phyloP scores from a whole-genome alignment of 1,140 invertebrate genomes.

The Leptonema lineaticorne region DNA sequence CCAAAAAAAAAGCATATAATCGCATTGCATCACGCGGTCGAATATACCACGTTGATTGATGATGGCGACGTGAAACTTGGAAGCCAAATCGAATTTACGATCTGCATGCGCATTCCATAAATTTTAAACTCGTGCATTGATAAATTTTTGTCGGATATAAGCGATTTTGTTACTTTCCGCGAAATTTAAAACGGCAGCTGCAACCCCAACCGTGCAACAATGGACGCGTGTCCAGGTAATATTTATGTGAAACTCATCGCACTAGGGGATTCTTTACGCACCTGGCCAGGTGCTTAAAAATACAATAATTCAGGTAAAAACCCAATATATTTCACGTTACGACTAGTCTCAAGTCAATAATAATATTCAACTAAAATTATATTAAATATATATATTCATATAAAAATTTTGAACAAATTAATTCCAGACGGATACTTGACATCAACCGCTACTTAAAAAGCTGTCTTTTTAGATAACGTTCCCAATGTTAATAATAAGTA shows the following conservation, averaged over 20 bases:
- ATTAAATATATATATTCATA: too few species aligned
- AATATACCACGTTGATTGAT: not conserved
- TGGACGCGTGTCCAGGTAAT: slow-evolving; percentile 11
- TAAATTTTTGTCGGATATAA: too few species aligned
- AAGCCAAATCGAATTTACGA: slow-evolving; percentile 1
- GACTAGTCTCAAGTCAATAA: too few species aligned
- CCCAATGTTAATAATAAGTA: not conserved
- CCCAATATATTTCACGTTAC: too few species aligned
- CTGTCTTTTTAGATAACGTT: not conserved
- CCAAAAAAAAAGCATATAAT: not conserved
- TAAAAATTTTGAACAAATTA: too few species aligned
- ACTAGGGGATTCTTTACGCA: not conserved
- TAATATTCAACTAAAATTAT: too few species aligned
- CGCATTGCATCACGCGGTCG: not conserved
- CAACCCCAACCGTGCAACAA: not conserved
- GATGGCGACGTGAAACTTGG: slow-evolving; percentile 9
- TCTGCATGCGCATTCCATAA: not conserved
- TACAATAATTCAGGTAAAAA: slow-evolving; percentile 8
- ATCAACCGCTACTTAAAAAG: too few species aligned
- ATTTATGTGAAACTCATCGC: too few species aligned
- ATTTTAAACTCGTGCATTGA: not conserved
- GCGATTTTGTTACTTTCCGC: not conserved
- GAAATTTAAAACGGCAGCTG: not conserved
- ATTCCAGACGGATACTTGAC: too few species aligned
- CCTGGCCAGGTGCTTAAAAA: slow-evolving; percentile 11